phyloP scores from a whole-genome alignment of 2,113 vertebrate genomes.

The Podocnemis expansa region DNA sequence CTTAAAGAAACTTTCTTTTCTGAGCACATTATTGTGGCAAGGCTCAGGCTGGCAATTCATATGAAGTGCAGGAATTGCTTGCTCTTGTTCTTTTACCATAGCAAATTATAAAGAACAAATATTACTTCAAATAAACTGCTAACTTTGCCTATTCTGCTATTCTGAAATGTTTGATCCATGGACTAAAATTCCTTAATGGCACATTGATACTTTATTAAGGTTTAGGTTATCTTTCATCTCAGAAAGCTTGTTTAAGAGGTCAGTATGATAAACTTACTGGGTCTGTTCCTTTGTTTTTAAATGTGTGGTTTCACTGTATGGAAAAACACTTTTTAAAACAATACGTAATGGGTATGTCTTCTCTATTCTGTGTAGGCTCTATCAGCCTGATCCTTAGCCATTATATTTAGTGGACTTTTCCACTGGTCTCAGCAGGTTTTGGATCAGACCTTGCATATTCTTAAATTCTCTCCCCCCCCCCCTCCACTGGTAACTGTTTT shows the following conservation, averaged over 20 bases:
- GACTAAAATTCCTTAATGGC: background rate
- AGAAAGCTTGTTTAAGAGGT: background rate
- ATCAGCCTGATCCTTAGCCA: constrained; percentile 11
- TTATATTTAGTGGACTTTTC: background rate
- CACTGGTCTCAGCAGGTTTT: background rate
- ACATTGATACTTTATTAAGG: background rate
- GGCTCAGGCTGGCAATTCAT: background rate
- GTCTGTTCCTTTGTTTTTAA: background rate
- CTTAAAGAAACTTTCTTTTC: background rate
- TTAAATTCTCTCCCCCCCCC: background rate
- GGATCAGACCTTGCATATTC: background rate
- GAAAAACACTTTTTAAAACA: constrained; percentile 11
- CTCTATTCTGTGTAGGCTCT: background rate
- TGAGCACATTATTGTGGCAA: background rate
- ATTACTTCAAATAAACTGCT: background rate
- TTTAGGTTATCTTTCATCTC: constrained; percentile 1
- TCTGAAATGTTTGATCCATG: constrained; percentile 8
- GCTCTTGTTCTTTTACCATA: background rate
- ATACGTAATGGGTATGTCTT: background rate
- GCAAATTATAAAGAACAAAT: background rate
- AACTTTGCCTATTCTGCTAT: background rate
- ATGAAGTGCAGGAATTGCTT: background rate
- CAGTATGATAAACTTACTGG: constrained; percentile 23
- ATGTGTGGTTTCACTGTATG: constrained; percentile 30
- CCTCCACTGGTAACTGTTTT: background rate